Base-by-base conservation (phyloP, 2,113 vertebrate genomes). In the Pelusios castaneus region DNA sequence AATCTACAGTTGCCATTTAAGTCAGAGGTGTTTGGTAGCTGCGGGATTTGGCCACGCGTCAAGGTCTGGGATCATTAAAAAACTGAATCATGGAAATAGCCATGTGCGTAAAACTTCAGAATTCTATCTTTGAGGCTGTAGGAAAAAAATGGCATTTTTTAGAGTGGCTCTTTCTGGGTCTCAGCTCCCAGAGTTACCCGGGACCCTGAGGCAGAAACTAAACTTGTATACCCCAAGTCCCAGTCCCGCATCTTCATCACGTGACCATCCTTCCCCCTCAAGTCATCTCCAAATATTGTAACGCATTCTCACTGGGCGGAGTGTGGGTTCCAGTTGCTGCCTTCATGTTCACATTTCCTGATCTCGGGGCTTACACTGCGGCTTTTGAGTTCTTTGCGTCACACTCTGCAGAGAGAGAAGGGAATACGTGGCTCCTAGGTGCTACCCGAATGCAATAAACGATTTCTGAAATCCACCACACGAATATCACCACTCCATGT, bases 161-260 rank as follows among this genome's bases (percentile, higher is more conserved):
- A 27, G 6, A 60, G 27, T 13, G 29, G 13, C 12, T 60, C 58
- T 60, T 31, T 60, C 58, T 60, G 58, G 58, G 58, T 29, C 58
- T 60, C 58, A 16, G 29, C 58, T 60, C 58, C 29, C 29, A 60
- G 4, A 14, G 29, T 60, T 60, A 16, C 3, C 81, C 58, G 67
- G 52, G 63, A 85, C 47, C 22, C 0, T 0, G 83, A 73, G 63
- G 85, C 5, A 1, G 38, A 31, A 25, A 2, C 4, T 87, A 76
- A 27, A 5, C 89, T 91, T 52, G 13, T 10, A 34, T 56, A 5
- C 0, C 6, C 25, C 0, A 0, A 70, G 0, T 88, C 76, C 25
- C 19, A 38, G 67, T 9, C 5, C n/a, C 38, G n/a, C 17, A 70
- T 10, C n/a, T 38, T 22, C 19, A 19, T 38, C 34, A 38, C 8